A percentile compares a stretch with the other conserved stretches of the same genome.
These are phyloP conservation scores for Chromobotia macracanthus DNA, from an alignment of 2,797 vertebrate genomes.

Conservation along the genomic window DNA sequence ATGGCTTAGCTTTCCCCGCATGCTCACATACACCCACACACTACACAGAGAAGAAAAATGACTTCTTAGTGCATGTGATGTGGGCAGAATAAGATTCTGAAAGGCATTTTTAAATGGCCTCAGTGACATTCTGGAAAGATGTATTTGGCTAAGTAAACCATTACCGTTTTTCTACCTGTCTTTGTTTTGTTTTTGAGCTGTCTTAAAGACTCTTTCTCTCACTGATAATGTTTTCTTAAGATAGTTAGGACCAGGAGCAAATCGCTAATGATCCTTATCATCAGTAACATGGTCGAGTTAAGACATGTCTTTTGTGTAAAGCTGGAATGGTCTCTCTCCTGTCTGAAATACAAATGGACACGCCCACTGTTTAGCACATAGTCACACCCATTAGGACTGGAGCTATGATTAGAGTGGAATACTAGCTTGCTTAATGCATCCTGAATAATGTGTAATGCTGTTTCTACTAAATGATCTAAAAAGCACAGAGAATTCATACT, in stretches of 20 bases:
- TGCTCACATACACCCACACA: constrained; percentile 12
- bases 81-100: constrained; percentile 30
- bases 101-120: constrained; percentile 17
- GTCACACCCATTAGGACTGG: neutral
- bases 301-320: neutral
- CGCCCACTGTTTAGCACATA: neutral
- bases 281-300: constrained; percentile 14
- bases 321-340: neutral
- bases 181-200: neutral
- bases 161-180: constrained; percentile 3
- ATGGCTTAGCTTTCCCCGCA: neutral
- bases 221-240: no score
- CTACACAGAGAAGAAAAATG: constrained; percentile 20
- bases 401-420: neutral
- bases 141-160: constrained; percentile 3
- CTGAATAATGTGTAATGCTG: no score
- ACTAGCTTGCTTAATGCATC: neutral
- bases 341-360: neutral
- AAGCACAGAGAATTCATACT: neutral
- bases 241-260: constrained; percentile 12
- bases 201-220: neutral
- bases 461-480: no score
- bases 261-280: constrained; percentile 25
- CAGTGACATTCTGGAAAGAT: constrained; percentile 1
- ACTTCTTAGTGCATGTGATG: constrained; percentile 4